Percentiles rank a stretch among this genome's conserved stretches.
phyloP scores from a whole-genome alignment of 35 echinoderm and acorn worm genomes.

The Ophioderma brevispina region DNA sequence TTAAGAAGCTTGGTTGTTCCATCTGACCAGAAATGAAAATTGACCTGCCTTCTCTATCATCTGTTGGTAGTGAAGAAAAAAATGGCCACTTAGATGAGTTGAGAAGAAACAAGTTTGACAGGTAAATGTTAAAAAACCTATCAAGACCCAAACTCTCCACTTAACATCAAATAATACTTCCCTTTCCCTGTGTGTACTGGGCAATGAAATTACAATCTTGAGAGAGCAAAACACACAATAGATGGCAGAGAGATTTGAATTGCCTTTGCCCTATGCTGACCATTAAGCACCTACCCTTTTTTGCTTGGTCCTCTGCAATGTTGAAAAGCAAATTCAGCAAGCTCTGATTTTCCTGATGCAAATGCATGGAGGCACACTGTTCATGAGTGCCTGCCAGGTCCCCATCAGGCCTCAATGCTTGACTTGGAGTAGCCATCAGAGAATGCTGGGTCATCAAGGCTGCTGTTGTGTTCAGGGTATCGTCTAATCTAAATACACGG shows the following conservation, averaged over 20 bases:
- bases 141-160: no score
- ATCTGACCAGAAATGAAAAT: not conserved
- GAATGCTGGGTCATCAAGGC: conserved; percentile 39
- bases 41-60: not conserved
- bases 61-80: no score
- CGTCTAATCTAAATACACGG: not conserved
- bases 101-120: not conserved
- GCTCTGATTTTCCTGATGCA: conserved; percentile 55
- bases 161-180: not conserved
- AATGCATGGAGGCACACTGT: not conserved
- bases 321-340: conserved; percentile 78
- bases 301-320: conserved; percentile 78
- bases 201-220: no score
- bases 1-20: not conserved
- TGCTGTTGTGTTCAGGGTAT: not conserved
- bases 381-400: not conserved
- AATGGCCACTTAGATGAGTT: no score
- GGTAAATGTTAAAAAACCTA: no score
- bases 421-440: conserved; percentile 15
- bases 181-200: not conserved
- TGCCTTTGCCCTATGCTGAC: no score
- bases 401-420: conserved; percentile 2
- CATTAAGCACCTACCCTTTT: conserved; percentile 51
- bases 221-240: not conserved
- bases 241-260: not conserved